Percentiles rank a stretch among this genome's conserved stretches.
phyloP scores from a whole-genome alignment of 2,888 invertebrate species.

The Bursaphelenchus okinawaensis region DNA sequence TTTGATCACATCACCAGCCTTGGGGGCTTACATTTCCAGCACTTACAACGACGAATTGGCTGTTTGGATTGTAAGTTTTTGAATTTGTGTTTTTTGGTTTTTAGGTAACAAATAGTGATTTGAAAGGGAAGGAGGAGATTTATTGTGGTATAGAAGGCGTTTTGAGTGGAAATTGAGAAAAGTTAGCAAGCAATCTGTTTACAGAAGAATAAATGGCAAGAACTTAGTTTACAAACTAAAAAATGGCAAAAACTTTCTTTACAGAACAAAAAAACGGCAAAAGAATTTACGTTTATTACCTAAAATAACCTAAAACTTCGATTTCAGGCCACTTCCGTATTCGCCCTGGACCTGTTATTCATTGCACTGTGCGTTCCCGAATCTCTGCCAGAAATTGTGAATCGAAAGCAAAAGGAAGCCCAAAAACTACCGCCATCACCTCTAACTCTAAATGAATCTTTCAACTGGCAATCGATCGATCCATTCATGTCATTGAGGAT shows the following conservation, averaged over 20 bases:
- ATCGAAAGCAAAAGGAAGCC: slow-evolving; percentile 62
- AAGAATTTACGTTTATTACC: slow-evolving; percentile 4
- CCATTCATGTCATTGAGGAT: slow-evolving; percentile 68
- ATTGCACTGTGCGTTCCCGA: slow-evolving; percentile 96
- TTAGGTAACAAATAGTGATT: background rate
- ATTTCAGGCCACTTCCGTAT: slow-evolving; percentile 79
- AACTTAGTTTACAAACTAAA: too few species aligned
- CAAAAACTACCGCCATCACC: background rate
- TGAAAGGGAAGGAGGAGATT: too few species aligned
- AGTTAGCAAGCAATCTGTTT: too few species aligned
- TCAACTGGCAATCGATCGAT: slow-evolving; percentile 93
- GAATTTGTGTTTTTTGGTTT: slow-evolving; percentile 12
- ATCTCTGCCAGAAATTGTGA: slow-evolving; percentile 87
- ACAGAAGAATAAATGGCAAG: too few species aligned
- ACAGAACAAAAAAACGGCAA: background rate
- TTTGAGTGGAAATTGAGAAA: too few species aligned
- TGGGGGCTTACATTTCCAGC: slow-evolving; percentile 72
- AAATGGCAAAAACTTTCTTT: too few species aligned
- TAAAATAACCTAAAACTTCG: slow-evolving; percentile 2
- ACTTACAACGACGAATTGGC: slow-evolving; percentile 77
- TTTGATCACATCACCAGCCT: slow-evolving; percentile 93
- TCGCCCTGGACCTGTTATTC: slow-evolving; percentile 92
- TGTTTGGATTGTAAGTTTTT: slow-evolving; percentile 62
- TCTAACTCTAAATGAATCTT: background rate
- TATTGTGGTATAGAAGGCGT: too few species aligned